A percentile compares a stretch with the other conserved stretches of the same genome.
Conservation (phyloP, 2,797 vertebrate species). For the Discoglossus pictus region DNA sequence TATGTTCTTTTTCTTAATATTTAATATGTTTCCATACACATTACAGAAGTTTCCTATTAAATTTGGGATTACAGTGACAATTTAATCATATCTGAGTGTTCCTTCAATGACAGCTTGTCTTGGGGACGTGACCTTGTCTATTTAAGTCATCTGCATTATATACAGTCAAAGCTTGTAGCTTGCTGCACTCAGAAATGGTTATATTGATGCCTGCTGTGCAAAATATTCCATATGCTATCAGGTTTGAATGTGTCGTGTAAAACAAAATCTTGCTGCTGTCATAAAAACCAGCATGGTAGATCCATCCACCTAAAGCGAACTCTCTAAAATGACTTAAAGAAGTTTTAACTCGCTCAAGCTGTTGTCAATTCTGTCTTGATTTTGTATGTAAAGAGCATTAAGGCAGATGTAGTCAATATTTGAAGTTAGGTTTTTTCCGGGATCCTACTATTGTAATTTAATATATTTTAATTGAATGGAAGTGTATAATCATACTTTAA, state of each 20-base stretch:
- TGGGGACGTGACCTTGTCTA: no score
- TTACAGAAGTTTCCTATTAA: no score
- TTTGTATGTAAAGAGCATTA: background rate
- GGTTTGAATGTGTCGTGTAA: constrained; percentile 23
- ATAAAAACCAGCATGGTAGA: constrained; percentile 32
- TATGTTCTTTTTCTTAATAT: no score
- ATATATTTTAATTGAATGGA: no score
- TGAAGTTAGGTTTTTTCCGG: no score
- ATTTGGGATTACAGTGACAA: no score
- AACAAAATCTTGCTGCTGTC: constrained; percentile 27
- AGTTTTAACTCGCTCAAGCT: background rate
- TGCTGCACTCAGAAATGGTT: constrained; percentile 4
- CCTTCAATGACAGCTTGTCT: no score
- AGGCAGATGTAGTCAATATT: background rate
- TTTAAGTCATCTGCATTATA: constrained; percentile 4
- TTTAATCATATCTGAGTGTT: no score
- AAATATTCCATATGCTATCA: constrained; percentile 11
- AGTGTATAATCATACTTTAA: no score
- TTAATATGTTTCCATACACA: no score
- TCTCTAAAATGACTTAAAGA: constrained; percentile 8
- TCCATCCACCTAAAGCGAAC: constrained; percentile 18
- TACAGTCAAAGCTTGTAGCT: background rate
- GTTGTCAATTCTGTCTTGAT: background rate
- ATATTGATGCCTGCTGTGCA: constrained; percentile 32
- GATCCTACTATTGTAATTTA: no score